These are phyloP conservation scores for Siniperca knerii DNA, from an alignment of 2,113 vertebrate genomes.

Conservation along the genomic window DNA sequence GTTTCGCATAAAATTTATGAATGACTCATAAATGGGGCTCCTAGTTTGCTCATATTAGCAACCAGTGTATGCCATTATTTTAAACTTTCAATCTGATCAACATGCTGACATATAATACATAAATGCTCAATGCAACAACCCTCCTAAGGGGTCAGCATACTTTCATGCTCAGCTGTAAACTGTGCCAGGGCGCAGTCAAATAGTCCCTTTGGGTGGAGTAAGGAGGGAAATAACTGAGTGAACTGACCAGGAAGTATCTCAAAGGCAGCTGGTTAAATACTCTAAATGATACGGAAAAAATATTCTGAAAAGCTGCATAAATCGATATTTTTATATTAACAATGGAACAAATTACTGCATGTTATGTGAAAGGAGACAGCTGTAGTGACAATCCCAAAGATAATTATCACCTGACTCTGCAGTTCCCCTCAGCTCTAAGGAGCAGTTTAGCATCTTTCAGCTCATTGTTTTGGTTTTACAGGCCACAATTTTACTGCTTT, in stretches of 20 bases:
- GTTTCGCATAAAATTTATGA: conserved; percentile 30
- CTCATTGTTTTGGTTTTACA: not conserved
- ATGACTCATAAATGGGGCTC: conserved; percentile 31
- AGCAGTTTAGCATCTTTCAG: not conserved
- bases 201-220: not conserved
- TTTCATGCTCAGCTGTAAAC: not conserved
- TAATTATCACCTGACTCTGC: not conserved
- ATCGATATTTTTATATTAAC: not conserved
- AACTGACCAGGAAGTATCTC: not conserved
- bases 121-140: conserved; percentile 17
- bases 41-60: conserved; percentile 35
- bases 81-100: conserved; percentile 56
- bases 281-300: not conserved
- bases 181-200: not conserved
- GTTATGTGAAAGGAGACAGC: too few species aligned
- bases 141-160: conserved; percentile 10
- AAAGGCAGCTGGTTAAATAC: not conserved
- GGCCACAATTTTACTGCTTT: not conserved
- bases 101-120: conserved; percentile 26
- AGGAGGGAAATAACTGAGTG: not conserved
- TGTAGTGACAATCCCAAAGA: too few species aligned
- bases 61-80: conserved; percentile 36
- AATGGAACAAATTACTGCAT: not conserved
- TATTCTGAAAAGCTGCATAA: not conserved
- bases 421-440: not conserved